Percentiles rank a stretch among this genome's conserved stretches.
Conservation (phyloP, 2,888 invertebrate species). For the Tridacna crocea region DNA sequence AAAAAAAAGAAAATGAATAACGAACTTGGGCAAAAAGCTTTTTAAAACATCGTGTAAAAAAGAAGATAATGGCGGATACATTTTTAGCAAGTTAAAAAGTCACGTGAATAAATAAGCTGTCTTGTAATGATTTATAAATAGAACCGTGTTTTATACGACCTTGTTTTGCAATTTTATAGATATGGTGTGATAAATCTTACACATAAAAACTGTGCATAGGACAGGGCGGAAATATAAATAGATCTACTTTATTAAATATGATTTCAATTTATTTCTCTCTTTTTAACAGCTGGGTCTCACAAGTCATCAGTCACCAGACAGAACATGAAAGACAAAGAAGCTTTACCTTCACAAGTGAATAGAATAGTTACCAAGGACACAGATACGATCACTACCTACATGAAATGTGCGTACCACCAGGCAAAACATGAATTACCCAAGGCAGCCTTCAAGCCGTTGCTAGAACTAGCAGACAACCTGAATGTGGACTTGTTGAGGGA, state of each 20-base stretch:
- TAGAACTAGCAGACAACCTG: constrained; percentile 16
- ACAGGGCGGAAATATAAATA: neutral
- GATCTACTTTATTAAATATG: neutral
- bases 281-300: neutral
- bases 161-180: too few species aligned
- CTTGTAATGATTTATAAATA: too few species aligned
- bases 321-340: neutral
- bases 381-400: neutral
- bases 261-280: neutral
- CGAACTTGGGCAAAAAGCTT: too few species aligned
- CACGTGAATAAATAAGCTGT: too few species aligned
- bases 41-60: too few species aligned
- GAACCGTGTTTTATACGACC: too few species aligned
- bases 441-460: constrained; percentile 20
- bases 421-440: constrained; percentile 34
- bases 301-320: neutral
- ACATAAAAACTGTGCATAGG: too few species aligned
- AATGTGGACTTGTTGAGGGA: constrained; percentile 1
- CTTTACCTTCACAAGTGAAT: neutral
- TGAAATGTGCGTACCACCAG: constrained; percentile 8
- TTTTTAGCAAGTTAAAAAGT: too few species aligned
- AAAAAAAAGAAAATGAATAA: too few species aligned
- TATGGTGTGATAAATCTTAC: too few species aligned
- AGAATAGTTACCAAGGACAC: neutral
- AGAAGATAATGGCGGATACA: too few species aligned